A percentile compares a stretch with the other conserved stretches of the same genome.
These are phyloP conservation scores for Poliocrania exsul DNA, from an alignment of 2,797 vertebrate genomes.

Conservation along the genomic window DNA sequence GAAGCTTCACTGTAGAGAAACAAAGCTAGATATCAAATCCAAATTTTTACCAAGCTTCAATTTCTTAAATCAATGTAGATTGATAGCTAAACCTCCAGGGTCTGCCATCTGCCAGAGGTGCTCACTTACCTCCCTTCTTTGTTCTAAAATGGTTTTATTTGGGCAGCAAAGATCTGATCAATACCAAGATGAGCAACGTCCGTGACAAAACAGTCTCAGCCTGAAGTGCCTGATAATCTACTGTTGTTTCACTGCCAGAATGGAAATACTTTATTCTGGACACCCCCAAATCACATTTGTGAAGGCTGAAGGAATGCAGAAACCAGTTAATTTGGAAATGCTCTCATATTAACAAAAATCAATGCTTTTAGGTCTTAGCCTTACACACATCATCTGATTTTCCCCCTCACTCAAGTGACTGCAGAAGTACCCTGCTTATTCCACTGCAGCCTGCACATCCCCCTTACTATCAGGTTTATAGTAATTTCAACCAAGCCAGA, in stretches of 20 bases:
- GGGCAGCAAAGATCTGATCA: not conserved
- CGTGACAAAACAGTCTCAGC: not conserved
- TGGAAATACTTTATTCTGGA: not conserved
- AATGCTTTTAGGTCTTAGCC: not conserved
- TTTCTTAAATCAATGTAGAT: not conserved
- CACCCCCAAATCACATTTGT: not conserved
- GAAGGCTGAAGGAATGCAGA: not conserved
- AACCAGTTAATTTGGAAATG: not conserved
- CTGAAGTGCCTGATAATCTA: not conserved
- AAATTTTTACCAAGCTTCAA: not conserved
- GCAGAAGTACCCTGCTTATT: not conserved
- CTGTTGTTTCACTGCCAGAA: not conserved
- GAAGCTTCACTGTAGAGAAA: not conserved
- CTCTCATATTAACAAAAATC: not conserved
- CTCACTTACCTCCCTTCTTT: not conserved
- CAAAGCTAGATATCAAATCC: not conserved
- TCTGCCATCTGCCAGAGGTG: not conserved
- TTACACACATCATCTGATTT: not conserved
- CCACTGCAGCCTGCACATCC: not conserved
- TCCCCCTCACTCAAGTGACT: not conserved
- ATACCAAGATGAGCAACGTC: not conserved
- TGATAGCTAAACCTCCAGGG: not conserved
- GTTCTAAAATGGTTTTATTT: not conserved
- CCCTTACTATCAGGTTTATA: not conserved
- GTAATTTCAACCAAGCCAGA: not conserved